A percentile compares a stretch with the other conserved stretches of the same genome.
phyloP scores from a whole-genome alignment of 2,797 vertebrate genomes.

The Diglossa cyanea region DNA sequence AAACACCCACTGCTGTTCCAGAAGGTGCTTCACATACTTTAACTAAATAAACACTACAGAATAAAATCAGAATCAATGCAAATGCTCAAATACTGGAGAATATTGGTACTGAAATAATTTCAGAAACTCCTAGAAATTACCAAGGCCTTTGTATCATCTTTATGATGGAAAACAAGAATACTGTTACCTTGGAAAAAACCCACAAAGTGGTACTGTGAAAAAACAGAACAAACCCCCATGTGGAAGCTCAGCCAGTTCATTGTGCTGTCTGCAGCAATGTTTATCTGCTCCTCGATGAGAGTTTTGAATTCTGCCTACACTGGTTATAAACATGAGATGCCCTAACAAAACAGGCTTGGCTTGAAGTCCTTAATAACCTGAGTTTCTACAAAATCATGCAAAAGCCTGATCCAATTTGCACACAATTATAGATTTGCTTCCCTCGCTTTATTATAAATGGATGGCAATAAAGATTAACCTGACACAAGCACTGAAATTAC shows the following conservation, averaged over 20 bases:
- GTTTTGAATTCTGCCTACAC: neutral
- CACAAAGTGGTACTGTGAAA: neutral
- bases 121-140: neutral
- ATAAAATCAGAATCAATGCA: neutral
- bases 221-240: neutral
- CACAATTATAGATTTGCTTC: neutral
- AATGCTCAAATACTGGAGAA: neutral
- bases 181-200: neutral
- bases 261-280: neutral
- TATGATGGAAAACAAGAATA: neutral
- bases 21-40: neutral
- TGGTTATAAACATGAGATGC: neutral
- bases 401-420: neutral
- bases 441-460: neutral
- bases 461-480: neutral
- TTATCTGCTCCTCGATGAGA: neutral
- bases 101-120: neutral
- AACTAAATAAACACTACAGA: neutral
- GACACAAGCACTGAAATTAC: neutral
- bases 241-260: neutral
- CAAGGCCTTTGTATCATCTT: neutral
- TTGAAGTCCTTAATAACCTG: neutral
- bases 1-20: neutral
- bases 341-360: neutral
- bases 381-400: neutral